Evolutionary conservation across 2,888 invertebrate genomes (phyloP), one percentile per base, ranked within the genome.

Genomic region (Timema podura): DNA sequence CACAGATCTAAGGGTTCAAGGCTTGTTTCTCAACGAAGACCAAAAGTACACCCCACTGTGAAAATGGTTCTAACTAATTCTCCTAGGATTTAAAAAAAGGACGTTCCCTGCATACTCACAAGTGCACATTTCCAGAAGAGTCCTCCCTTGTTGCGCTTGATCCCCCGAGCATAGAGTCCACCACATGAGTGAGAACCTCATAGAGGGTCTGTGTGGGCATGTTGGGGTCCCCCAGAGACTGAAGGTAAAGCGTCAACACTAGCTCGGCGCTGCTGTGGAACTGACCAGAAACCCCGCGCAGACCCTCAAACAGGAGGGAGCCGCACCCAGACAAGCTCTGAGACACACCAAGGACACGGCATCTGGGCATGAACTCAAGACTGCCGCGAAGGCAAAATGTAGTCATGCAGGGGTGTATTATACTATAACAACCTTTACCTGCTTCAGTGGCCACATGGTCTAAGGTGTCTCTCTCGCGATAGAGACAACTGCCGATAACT

Each of bases 271-370:
- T 90, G 74, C 91, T 95, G 79, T 98, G 96, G 78, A 97, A 92
- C 77, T 93, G 90, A 0, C 91, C 90, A 71, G 88, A 84, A 0
- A 94, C 89, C 48, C 96, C 96, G 78, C 89, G 89, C 61, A 96
- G 81, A 70, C 95, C 91, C 84, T 97, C 95, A 83, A 94, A 97
- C 70, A 98, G 83, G 44, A 98, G 84, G 75, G 91, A 89, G 0
- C 95, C 95, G 80, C 94, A 91, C 6, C 97, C 97, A 68, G 85
- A 81, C 15, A 89, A 83, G 73, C 91, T 89, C 91, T 91, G 80
- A 72, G 84, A 85, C 75, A 75, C 73, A 77, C 49, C n/a, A n/a
- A n/a, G n/a, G n/a, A n/a, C n/a, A n/a, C n/a, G n/a, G n/a, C n/a
- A n/a, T n/a, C n/a, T n/a, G n/a, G n/a, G n/a, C n/a, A n/a, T n/a